Percentiles rank a stretch among this genome's conserved stretches.
phyloP scores from a whole-genome alignment of 2,797 vertebrate genomes.

The Pangasius djambal region DNA sequence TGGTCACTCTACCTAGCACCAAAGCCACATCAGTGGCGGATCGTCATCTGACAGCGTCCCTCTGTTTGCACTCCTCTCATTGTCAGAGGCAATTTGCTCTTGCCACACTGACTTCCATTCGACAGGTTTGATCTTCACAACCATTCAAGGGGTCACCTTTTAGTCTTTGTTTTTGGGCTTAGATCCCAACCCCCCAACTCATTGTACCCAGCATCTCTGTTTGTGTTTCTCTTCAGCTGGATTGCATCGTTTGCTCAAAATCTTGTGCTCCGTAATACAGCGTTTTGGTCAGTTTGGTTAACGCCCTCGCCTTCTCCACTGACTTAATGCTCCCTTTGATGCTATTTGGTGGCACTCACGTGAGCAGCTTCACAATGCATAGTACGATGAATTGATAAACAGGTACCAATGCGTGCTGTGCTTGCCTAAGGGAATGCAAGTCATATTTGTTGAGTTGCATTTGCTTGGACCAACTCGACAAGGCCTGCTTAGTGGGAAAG shows the following conservation, averaged over 20 bases:
- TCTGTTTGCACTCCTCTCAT: constrained; percentile 68
- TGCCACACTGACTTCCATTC: constrained; percentile 68
- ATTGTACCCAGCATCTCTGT: constrained; percentile 44
- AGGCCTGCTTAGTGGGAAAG: constrained; percentile 71
- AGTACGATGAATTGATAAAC: background rate
- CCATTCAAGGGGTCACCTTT: constrained; percentile 63
- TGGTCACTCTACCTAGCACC: constrained; percentile 56
- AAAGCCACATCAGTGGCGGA: constrained; percentile 44
- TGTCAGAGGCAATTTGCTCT: constrained; percentile 71
- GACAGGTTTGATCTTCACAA: constrained; percentile 69
- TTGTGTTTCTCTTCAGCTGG: constrained; percentile 65
- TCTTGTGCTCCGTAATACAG: constrained; percentile 64
- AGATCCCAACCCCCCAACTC: constrained; percentile 29
- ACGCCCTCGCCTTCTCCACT: constrained; percentile 53
- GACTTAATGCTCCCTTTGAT: constrained; percentile 56
- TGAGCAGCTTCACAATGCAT: constrained; percentile 17
- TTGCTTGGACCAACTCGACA: constrained; percentile 35
- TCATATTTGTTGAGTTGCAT: constrained; percentile 32
- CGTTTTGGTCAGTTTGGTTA: constrained; percentile 70
- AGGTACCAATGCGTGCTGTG: constrained; percentile 18
- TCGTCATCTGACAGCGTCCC: constrained; percentile 59
- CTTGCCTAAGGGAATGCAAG: constrained; percentile 19
- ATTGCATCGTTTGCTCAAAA: constrained; percentile 47
- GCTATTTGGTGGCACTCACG: constrained; percentile 47
- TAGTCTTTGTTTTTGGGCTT: constrained; percentile 59